These are phyloP conservation scores for Cephus rjabovi DNA, from an alignment of 2,888 invertebrate genomes.

Conservation along the genomic window DNA sequence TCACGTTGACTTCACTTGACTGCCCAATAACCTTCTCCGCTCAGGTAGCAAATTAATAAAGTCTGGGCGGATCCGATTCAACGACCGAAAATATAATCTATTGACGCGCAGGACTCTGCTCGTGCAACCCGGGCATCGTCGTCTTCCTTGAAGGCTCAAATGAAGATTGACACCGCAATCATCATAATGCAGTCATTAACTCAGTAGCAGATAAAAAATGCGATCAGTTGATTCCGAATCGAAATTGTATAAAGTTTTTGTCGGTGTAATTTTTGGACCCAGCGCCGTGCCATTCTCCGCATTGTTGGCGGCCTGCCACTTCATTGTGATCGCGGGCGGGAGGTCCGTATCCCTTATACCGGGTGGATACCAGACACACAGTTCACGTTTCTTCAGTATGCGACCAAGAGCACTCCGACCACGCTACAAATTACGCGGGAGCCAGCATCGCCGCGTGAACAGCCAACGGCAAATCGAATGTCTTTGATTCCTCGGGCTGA, in stretches of 20 bases:
- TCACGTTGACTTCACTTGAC: neutral
- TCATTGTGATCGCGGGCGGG: constrained; percentile 43
- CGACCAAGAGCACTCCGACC: neutral
- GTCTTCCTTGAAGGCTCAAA: constrained; percentile 44
- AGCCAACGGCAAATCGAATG: constrained; percentile 27
- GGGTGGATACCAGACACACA: neutral
- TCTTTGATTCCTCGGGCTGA: constrained; percentile 11
- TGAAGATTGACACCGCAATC: constrained; percentile 58
- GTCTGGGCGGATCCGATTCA: neutral
- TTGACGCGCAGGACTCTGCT: neutral
- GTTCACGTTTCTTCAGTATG: neutral
- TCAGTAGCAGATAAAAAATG: constrained; percentile 17
- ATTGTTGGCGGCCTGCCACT: constrained; percentile 35
- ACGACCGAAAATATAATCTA: neutral
- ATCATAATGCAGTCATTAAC: constrained; percentile 55
- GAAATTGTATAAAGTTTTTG: constrained; percentile 44
- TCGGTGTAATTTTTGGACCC: constrained; percentile 48
- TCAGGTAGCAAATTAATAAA: neutral
- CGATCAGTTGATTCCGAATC: constrained; percentile 33
- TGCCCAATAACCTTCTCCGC: neutral
- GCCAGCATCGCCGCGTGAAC: constrained; percentile 30
- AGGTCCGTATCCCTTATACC: constrained; percentile 34
- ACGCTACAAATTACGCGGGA: constrained; percentile 9
- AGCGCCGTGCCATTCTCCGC: constrained; percentile 44
- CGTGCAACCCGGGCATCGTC: neutral